Base-by-base conservation (phyloP, 23 tunicate genomes). In the Aplidium turbinatum region DNA sequence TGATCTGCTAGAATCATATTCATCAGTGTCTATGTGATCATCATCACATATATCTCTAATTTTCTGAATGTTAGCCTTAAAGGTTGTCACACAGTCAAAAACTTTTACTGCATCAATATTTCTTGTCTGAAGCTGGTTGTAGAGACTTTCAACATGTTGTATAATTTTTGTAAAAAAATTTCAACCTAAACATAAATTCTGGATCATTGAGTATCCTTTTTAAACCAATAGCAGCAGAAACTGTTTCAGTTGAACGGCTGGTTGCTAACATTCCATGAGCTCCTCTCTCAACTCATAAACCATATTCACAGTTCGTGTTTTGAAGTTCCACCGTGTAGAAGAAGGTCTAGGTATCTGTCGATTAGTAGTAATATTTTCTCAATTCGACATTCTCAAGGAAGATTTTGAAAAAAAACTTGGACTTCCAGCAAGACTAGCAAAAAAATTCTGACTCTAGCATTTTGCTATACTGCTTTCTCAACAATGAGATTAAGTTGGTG, bases 281-380 rank as follows among this genome's bases (percentile, higher is more conserved):
- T 30, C 68, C 6, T 60, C 36, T 30, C 16, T 27, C 5, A 68
- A 22, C 29, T 68, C 31, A 40, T 68, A 26, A 21, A 40, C 9
- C 25, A 20, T 21, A 30, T 38, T 45, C 13, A 68, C 31, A 16
- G 75, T 45, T 2, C 31, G 33, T 1, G 31, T 42, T 26, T 68
- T 68, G 34, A 68, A 68, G 57, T 38, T 68, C 75, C 75, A 68
- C 34, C 75, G 42, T 22, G 75, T 68, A 21, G 75, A 2, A 3
- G 75, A 68, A 11, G 57, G 75, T 1, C 57, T 19, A 38, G 75
- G 56, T 40, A 68, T 46, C 1, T 57, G 35, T 31, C 31, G 68
- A 11, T 38, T 38, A 7, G 13, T 20, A 60, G 68, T 27, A 20
- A 30, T 20, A 60, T 30, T 31, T 60, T 60, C 68, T 30, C 30